phyloP scores from a whole-genome alignment of 2,888 invertebrate genomes.

The Meghimatium bilineatum region DNA sequence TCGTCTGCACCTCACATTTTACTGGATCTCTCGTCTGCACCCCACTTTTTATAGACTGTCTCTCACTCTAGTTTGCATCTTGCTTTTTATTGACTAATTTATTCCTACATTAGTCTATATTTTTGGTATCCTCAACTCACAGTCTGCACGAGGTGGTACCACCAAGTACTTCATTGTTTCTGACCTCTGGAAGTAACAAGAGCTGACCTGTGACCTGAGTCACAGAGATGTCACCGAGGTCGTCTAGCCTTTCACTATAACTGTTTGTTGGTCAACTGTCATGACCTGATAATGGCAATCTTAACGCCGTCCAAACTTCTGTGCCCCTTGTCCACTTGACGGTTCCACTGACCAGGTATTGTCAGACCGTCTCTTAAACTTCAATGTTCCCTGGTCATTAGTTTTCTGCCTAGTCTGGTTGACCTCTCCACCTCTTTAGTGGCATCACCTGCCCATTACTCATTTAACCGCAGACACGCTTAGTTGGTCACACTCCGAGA shows the following conservation, averaged over 20 bases:
- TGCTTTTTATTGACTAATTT: neutral
- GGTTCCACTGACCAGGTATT: neutral
- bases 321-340: conserved; percentile 12
- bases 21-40: no score
- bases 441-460: conserved; percentile 20
- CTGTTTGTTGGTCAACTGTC: neutral
- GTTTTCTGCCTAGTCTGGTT: conserved; percentile 12
- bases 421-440: conserved; percentile 17
- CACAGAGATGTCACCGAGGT: neutral
- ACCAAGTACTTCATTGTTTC: neutral
- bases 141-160: neutral
- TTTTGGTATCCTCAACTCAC: neutral
- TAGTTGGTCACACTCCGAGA: neutral
- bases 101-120: no score
- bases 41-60: no score
- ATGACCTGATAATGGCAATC: neutral
- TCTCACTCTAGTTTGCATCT: neutral
- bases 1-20: no score
- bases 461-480: neutral
- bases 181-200: neutral
- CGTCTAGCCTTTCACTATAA: neutral
- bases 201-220: conserved; percentile 2
- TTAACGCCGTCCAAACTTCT: neutral
- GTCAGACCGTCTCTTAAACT: neutral
- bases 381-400: conserved; percentile 1